Evolutionary conservation across 1,140 invertebrate species (phyloP), one percentile per base, ranked within the genome.

Genomic region (Zeugodacus cucurbitae): DNA sequence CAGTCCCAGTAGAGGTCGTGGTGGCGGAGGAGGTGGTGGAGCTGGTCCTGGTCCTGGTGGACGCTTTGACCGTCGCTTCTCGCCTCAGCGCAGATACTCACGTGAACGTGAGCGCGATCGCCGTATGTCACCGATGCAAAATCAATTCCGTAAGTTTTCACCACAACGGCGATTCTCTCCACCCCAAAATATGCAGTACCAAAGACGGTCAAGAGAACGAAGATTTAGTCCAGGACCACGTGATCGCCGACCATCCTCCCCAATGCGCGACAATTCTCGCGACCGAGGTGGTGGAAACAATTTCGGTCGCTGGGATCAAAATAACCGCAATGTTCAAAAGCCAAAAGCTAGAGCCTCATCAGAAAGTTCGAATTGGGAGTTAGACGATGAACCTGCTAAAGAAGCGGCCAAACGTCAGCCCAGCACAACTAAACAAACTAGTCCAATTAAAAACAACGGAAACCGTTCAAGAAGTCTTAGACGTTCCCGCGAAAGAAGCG

Each of bases 61-160:
- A 10, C 91, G 91, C 10, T 92, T 92, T 54, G 90, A 91, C 59
- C 90, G 91, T 8, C 91, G 92, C 6, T 90, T 89, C 58, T 92
- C 91, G 17, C 91, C 90, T 37, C 90, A 89, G 10, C 89, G 91
- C 34, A 90, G 92, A 17, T 93, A 89, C 37, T 90, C 91, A 1
- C 90, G 91, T n/a, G 91, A 93, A 58, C 62, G 62, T 17, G 67
- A 82, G 10, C 74, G 74, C 20, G 74, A 82, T 82, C 91, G 92
- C 8, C 90, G 92, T 1, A 89, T 88, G 22, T 92, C 92, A 10
- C 92, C 91, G 6, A 87, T 86, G 8, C 88, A 86, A 70, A 88
- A 32, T 86, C 88, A 89, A 88, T 82, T 82, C 41, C 88, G 91
- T 17, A 89, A 92, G 17, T 92, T 92, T 85, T 92, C 92, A 22